Base-by-base conservation (phyloP, 2,888 invertebrate species). In the Neelides folsomi region DNA sequence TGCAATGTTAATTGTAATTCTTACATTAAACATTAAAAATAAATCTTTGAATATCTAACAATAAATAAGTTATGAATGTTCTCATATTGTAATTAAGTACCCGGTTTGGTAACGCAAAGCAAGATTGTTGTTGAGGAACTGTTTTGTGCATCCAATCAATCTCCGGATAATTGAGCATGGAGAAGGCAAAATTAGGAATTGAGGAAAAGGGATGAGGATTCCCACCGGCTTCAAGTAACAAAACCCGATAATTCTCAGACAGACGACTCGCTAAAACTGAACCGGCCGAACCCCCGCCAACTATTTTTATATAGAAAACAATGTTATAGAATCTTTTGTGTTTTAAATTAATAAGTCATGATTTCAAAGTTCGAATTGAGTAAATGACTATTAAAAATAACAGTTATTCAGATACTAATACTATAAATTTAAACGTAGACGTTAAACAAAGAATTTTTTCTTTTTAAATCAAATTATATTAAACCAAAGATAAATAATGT, bases 251-350 rank as follows among this genome's bases (percentile, higher is more conserved):
- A 15, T 70, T 53, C 60, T 75, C 74, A 0, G 71, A 68, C 1
- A 76, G 66, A 48, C 76, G 69, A 53, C 69, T 72, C 0, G 77
- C 77, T 2, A 77, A 56, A 0, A 75, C 73, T 1, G 75, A 71
- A 1, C 78, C 78, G 1, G 76, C 75, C 0, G 75, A 71, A 13
- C 77, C 75, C 1, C 66, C 72, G 1, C 74, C 74, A n/a, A 75
- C 69, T 66, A 59, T 18, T 37, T 40, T 38, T n/a, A 41, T 36
- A 49, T 13, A 37, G 18, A 34, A 36, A 15, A 43, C 35, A 9
- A 45, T 39, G 36, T 44, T 27, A 12, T 4, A 35, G n/a, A 44
- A 20, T 38, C 15, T 47, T 40, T 19, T 8, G 18, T 12, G 18
- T n/a, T n/a, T n/a, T n/a, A 20, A 39, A n/a, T 13, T 34, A 38